A percentile compares a stretch with the other conserved stretches of the same genome.
phyloP scores from a whole-genome alignment of 2,888 invertebrate genomes.

The Chouioia cunea region DNA sequence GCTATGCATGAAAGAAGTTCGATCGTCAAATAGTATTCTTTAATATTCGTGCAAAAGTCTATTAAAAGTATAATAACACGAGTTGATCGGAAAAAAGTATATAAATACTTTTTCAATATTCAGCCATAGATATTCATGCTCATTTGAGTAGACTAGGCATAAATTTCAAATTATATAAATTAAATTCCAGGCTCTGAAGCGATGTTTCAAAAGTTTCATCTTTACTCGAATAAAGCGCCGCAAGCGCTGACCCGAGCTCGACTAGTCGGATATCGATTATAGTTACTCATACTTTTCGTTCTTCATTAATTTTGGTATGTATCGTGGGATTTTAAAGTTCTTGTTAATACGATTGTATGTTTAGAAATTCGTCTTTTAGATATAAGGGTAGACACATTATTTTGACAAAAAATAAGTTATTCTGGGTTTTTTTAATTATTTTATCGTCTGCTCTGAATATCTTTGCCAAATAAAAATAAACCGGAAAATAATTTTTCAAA shows the following conservation, averaged over 20 bases:
- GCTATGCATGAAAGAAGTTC: too few relatives aligned
- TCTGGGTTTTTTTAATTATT: neutral
- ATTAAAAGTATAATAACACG: too few relatives aligned
- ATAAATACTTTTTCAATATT: slow-evolving; percentile 45
- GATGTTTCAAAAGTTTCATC: slow-evolving; percentile 45
- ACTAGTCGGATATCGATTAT: slow-evolving; percentile 39
- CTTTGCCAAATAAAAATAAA: neutral
- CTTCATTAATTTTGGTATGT: slow-evolving; percentile 27
- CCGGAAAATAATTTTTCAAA: slow-evolving; percentile 9
- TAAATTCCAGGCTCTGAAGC: slow-evolving; percentile 41
- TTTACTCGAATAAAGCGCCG: slow-evolving; percentile 39
- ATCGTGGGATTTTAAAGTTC: too few relatives aligned
- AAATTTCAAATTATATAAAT: slow-evolving; percentile 47
- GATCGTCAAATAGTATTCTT: too few relatives aligned
- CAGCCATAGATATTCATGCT: slow-evolving; percentile 18
- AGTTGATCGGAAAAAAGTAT: slow-evolving; percentile 24
- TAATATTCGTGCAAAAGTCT: too few relatives aligned
- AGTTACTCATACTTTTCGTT: slow-evolving; percentile 36
- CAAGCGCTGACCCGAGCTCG: slow-evolving; percentile 26
- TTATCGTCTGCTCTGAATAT: slow-evolving; percentile 6
- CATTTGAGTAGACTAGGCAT: slow-evolving; percentile 28
- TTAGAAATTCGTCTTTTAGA: neutral
- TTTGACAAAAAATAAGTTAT: slow-evolving; percentile 7
- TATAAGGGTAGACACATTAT: slow-evolving; percentile 16
- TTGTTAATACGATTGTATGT: too few relatives aligned